These are phyloP conservation scores for Serilophus lunatus DNA, from an alignment of 2,113 vertebrate species.

Conservation along the genomic window DNA sequence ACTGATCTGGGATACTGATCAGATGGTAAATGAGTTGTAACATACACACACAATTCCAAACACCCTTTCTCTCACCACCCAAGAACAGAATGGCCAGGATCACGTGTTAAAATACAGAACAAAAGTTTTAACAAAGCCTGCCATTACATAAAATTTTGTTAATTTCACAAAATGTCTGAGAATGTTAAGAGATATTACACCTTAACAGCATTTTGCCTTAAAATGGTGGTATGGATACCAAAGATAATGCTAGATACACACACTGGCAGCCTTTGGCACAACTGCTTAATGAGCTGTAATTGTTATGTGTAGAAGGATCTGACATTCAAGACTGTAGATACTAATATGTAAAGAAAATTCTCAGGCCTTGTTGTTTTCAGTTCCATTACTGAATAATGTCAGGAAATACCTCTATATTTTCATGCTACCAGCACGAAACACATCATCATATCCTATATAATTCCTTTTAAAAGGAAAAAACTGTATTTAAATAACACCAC, in stretches of 20 bases:
- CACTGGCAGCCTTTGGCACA: background rate
- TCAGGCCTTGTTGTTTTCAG: background rate
- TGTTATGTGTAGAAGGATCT: background rate
- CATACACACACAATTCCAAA: background rate
- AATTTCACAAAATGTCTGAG: background rate
- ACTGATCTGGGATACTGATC: background rate
- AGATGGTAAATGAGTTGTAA: background rate
- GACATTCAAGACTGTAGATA: background rate
- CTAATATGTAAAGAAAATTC: background rate
- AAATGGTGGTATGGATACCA: background rate
- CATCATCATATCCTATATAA: fast-evolving
- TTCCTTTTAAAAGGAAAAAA: background rate
- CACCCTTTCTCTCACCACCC: background rate
- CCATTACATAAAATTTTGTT: background rate
- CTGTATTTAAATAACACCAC: background rate
- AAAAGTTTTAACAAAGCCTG: background rate
- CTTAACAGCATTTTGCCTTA: background rate
- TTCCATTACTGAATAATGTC: background rate
- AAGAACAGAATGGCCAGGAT: background rate
- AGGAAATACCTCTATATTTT: background rate
- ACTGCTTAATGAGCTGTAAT: background rate
- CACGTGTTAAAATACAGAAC: background rate
- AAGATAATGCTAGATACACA: background rate
- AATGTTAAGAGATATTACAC: background rate
- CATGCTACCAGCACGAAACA: background rate